phyloP scores from a whole-genome alignment of 2,888 invertebrate species.

The Agapetus fuscipes region DNA sequence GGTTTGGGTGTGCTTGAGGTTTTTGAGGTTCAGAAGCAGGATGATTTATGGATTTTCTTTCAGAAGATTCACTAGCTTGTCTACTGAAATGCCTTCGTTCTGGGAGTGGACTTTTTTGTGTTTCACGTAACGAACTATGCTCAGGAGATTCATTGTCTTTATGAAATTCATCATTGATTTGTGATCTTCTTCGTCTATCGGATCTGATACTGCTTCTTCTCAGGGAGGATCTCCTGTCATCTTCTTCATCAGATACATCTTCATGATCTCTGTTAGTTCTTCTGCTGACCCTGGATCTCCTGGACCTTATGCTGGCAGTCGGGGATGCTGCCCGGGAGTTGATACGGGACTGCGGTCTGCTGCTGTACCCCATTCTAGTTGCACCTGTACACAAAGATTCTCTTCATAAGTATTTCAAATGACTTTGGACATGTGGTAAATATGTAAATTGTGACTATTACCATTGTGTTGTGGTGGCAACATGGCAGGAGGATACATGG shows the following conservation, averaged over 20 bases:
- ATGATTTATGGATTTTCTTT: slow-evolving; percentile 11
- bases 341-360: slow-evolving; percentile 47
- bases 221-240: slow-evolving; percentile 24
- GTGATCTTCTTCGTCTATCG: slow-evolving; percentile 14
- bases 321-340: slow-evolving; percentile 59
- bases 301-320: slow-evolving; percentile 57
- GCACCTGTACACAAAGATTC: too few relatives aligned
- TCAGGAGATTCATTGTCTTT: slow-evolving; percentile 19
- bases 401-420: too few relatives aligned
- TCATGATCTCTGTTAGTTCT: slow-evolving; percentile 38
- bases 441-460: too few relatives aligned
- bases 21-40: slow-evolving; percentile 7
- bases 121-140: slow-evolving; percentile 21
- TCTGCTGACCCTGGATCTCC: slow-evolving; percentile 54
- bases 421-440: too few relatives aligned
- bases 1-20: slow-evolving; percentile 11
- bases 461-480: slow-evolving; percentile 21
- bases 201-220: slow-evolving; percentile 16
- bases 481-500: slow-evolving; percentile 24
- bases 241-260: slow-evolving; percentile 38
- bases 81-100: slow-evolving; percentile 22
- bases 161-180: slow-evolving; percentile 25
- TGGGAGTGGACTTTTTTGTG: slow-evolving; percentile 29
- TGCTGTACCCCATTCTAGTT: slow-evolving; percentile 30
- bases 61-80: slow-evolving; percentile 12